A percentile compares a stretch with the other conserved stretches of the same genome.
Evolutionary conservation across 1,140 invertebrate genomes (phyloP).

Genomic region (Thaumatotibia leucotreta): DNA sequence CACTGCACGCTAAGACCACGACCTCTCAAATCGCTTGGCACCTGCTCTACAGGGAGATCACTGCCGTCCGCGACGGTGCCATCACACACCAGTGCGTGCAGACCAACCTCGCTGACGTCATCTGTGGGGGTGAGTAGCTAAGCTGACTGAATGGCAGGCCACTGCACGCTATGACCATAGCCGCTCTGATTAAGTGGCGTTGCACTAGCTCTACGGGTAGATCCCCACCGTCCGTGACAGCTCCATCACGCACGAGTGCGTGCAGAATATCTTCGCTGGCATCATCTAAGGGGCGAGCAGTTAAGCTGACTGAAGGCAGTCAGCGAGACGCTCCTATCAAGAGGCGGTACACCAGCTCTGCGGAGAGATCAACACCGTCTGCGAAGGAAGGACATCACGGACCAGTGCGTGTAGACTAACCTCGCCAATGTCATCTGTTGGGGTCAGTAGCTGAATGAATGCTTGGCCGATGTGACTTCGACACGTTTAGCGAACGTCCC

Average conservation of each 20-base stretch:
- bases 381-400: conserved; percentile 89
- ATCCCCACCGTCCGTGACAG: too few species aligned
- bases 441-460: too few species aligned
- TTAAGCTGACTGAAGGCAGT: too few species aligned
- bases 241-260: too few species aligned
- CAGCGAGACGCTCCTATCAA: conserved; percentile 84
- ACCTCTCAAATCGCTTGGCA: conserved; percentile 90
- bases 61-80: conserved; percentile 88
- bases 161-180: conserved; percentile 71
- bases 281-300: too few species aligned
- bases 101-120: conserved; percentile 91
- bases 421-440: conserved; percentile 91
- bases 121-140: conserved; percentile 85
- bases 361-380: conserved; percentile 89
- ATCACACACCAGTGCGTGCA: conserved; percentile 91
- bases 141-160: too few species aligned
- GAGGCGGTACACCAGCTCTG: conserved; percentile 89
- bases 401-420: conserved; percentile 92
- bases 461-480: too few species aligned
- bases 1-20: too few species aligned
- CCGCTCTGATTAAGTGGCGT: conserved; percentile 77
- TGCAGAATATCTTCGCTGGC: too few species aligned
- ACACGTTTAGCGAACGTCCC: too few species aligned
- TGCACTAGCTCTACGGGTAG: conserved; percentile 65
- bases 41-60: conserved; percentile 89